Percentiles rank a stretch among this genome's conserved stretches.
Evolutionary conservation across 1,140 invertebrate species (phyloP).

Genomic region (Drusus annulatus): DNA sequence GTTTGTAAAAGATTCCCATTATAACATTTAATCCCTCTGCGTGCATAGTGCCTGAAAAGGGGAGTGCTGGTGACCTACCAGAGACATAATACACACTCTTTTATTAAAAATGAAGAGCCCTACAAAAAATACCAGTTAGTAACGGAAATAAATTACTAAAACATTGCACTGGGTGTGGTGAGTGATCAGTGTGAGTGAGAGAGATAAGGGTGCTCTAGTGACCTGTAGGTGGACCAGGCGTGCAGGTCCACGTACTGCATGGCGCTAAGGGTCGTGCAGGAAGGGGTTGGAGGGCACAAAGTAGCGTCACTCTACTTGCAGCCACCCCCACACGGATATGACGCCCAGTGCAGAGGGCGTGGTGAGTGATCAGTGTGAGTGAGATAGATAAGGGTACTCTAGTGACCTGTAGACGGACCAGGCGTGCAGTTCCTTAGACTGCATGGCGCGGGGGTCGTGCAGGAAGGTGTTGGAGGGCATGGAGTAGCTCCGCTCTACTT

Average conservation of each 20-base stretch:
- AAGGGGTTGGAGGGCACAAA: slow-evolving; percentile 83
- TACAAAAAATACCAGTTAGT: too few species aligned
- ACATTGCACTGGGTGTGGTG: too few species aligned
- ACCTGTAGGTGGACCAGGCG: slow-evolving; percentile 96
- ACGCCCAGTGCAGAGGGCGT: slow-evolving; percentile 81
- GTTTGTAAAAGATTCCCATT: too few species aligned
- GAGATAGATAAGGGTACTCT: neutral
- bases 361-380: neutral
- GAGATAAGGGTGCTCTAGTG: slow-evolving; percentile 13
- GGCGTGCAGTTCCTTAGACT: slow-evolving; percentile 92
- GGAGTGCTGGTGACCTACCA: too few species aligned
- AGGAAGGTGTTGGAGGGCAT: slow-evolving; percentile 81
- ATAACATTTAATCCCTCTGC: too few species aligned
- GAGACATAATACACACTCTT: too few species aligned
- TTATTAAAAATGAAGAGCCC: too few species aligned
- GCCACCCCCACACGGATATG: slow-evolving; percentile 63
- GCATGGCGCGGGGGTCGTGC: slow-evolving; percentile 76
- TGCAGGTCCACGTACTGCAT: slow-evolving; percentile 90
- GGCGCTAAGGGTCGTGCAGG: slow-evolving; percentile 75
- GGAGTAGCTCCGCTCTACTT: slow-evolving; percentile 83
- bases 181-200: neutral
- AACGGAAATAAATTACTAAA: too few species aligned
- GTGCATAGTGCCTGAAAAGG: too few species aligned
- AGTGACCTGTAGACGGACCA: slow-evolving; percentile 93
- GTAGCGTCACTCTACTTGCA: slow-evolving; percentile 80